Conservation (phyloP, 2,797 vertebrate genomes). For the Propithecus deckenii region DNA sequence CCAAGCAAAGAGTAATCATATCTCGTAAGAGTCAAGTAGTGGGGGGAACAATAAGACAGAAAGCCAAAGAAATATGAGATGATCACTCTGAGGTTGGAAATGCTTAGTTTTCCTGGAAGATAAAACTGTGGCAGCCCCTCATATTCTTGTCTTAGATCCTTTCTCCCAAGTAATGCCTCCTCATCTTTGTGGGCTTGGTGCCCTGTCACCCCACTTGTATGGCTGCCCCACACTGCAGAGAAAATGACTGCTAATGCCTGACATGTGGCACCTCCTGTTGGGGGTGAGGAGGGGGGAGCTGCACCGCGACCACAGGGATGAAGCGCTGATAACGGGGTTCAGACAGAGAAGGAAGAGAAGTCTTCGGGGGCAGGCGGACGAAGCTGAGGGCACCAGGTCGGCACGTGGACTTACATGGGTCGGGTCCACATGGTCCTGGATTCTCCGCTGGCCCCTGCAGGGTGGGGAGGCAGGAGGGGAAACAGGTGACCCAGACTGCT, state of each 20-base stretch:
- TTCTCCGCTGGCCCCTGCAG: not conserved
- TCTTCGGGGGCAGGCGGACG: not conserved
- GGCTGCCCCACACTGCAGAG: not conserved
- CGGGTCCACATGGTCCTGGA: not conserved
- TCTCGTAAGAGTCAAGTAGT: not conserved
- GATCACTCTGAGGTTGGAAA: not conserved
- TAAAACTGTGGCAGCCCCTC: not conserved
- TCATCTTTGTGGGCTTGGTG: not conserved
- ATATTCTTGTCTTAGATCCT: not conserved
- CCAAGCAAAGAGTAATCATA: not conserved
- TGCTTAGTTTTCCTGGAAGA: not conserved
- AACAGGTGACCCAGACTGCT: not conserved
- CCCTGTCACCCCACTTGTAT: not conserved
- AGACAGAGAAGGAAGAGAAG: not conserved
- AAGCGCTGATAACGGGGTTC: not conserved
- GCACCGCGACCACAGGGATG: not conserved
- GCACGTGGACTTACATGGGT: not conserved
- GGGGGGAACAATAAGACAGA: not conserved
- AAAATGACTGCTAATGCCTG: not conserved
- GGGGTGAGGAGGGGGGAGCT: not conserved
- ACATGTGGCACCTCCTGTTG: not conserved
- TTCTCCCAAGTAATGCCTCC: too few species aligned
- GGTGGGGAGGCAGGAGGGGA: not conserved
- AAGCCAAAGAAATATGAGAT: not conserved
- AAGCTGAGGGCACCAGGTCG: not conserved